Conservation (phyloP, 2,113 vertebrate species). For the Campylorhamphus procurvoides region DNA sequence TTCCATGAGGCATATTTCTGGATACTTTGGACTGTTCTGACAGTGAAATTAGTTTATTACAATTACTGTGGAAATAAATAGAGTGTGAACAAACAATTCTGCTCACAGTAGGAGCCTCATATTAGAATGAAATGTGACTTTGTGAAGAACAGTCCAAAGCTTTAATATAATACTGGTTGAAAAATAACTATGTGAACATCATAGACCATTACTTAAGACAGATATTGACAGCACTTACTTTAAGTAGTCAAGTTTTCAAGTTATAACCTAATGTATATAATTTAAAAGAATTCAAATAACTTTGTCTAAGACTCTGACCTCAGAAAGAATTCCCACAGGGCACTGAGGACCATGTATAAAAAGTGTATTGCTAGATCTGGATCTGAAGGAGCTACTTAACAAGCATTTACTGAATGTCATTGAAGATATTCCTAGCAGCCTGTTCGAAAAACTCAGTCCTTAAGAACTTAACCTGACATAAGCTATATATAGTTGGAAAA, state of each 20-base stretch:
- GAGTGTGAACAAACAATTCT: constrained; percentile 23
- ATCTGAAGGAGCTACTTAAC: background rate
- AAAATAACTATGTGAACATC: background rate
- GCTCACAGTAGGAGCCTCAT: background rate
- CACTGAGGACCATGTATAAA: background rate
- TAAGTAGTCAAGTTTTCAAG: background rate
- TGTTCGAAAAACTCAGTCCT: background rate
- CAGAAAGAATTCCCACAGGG: background rate
- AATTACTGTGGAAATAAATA: constrained; percentile 19
- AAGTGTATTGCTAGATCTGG: background rate
- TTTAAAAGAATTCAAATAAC: background rate
- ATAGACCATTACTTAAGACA: background rate
- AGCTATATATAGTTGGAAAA: background rate
- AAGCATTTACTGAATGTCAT: background rate
- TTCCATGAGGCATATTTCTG: background rate
- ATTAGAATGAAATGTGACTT: constrained; percentile 5
- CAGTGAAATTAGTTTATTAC: background rate
- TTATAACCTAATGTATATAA: background rate
- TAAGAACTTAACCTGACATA: background rate
- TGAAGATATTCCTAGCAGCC: background rate
- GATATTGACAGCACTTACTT: background rate
- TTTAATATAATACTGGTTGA: background rate
- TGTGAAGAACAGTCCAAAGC: background rate
- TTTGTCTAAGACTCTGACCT: background rate
- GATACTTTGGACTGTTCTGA: background rate